Evolutionary conservation across 2,797 vertebrate species (phyloP), one percentile per base, ranked within the genome.

Genomic region (Manis javanica): DNA sequence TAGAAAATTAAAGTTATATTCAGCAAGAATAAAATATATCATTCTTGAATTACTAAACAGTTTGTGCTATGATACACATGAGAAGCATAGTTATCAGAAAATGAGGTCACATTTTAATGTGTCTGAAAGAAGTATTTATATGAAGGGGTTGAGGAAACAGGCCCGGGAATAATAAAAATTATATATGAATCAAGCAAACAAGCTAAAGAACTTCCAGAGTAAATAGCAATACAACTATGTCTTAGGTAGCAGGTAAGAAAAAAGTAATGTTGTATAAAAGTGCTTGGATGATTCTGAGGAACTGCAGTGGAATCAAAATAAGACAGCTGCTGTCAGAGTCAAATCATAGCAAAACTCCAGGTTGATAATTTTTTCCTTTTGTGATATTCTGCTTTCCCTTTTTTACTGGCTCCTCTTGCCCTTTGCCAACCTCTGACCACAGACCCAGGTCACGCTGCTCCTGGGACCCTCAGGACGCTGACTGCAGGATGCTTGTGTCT

Each of bases 1-100:
- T 55, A 81, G 95, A 95, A 97, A 96, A 96, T 96, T 92, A 94
- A 96, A 96, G 61, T 84, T 96, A 75, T 92, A 75, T 94, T 78
- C 66, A 75, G 78, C 49, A 55, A 39, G 66, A 64, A 97, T 91
- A 57, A 93, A 96, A 87, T 90, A 91, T 0, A 42, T 92, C 96
- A 93, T 92, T 37, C 84, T 46, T 39, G 87, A 94, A 89, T 95
- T 69, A 63, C 91, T 90, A 86, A 95, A 87, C 24, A 55, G 61
- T 53, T 16, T 74, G 71, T 24, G 19, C 75, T 84, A 49, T 26
- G 86, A 64, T 53, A 81, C 83, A 92, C 66, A 83, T 0, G 85
- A 96, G 82, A 69, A 92, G 37, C 12, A 15, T 5, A 23, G 69
- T 79, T 69, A 82, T 78, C 23, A 21, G 37, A 71, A 90, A 95